These are phyloP conservation scores for Myiozetetes cayanensis DNA, from an alignment of 2,113 vertebrate species.

Conservation along the genomic window DNA sequence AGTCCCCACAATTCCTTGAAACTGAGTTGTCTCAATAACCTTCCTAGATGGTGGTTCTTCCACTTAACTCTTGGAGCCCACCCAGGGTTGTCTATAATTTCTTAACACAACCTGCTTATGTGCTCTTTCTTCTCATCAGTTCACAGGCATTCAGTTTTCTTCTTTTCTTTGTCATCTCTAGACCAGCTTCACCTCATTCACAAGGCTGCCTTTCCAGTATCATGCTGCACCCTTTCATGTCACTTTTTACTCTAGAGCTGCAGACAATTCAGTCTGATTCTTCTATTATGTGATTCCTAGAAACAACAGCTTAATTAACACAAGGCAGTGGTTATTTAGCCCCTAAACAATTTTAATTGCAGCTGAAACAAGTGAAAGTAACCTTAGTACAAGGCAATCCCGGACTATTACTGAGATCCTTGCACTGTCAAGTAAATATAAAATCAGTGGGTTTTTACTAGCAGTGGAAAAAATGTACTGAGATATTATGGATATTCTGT, in stretches of 20 bases:
- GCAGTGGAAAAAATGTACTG: background rate
- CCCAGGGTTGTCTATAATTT: background rate
- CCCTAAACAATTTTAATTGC: accelerated
- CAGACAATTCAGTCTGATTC: background rate
- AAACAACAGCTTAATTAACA: background rate
- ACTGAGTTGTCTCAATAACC: background rate
- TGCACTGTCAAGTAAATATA: background rate
- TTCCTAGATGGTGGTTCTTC: background rate
- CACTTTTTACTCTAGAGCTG: background rate
- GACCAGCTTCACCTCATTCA: background rate
- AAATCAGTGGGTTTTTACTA: background rate
- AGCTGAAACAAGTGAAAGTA: background rate
- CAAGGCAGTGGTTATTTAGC: background rate
- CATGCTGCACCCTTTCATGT: background rate
- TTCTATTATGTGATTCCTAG: background rate
- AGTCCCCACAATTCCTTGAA: accelerated
- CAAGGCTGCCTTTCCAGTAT: background rate
- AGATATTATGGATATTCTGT: background rate
- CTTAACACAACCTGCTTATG: background rate
- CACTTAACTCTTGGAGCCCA: background rate
- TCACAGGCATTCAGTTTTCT: background rate
- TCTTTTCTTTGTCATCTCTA: background rate
- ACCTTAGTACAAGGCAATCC: background rate
- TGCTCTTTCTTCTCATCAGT: background rate
- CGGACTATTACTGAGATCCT: background rate